Conservation (phyloP, 2,113 vertebrate species). For the Notarius quadriscutis region DNA sequence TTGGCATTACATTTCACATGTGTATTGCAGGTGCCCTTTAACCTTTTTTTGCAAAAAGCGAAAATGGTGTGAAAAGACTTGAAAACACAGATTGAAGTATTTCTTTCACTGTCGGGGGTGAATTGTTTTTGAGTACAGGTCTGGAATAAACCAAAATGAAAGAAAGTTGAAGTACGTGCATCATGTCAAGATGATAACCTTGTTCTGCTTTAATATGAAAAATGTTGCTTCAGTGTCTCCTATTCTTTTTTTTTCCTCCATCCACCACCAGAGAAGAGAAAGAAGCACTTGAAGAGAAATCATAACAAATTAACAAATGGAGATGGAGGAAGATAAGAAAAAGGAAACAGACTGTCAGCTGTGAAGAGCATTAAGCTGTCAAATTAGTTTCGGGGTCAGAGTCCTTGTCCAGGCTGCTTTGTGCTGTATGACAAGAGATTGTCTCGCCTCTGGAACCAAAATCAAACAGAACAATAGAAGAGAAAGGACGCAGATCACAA, state of each 20-base stretch:
- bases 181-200: not conserved
- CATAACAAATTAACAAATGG: constrained; percentile 54
- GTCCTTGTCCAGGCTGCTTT: constrained; percentile 59
- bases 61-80: constrained; percentile 38
- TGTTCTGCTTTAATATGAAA: not conserved
- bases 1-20: constrained; percentile 58
- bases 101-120: not conserved
- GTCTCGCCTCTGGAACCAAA: constrained; percentile 66
- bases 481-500: constrained; percentile 64
- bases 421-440: constrained; percentile 61
- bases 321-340: constrained; percentile 49
- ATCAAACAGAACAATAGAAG: constrained; percentile 73
- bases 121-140: not conserved
- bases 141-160: not conserved
- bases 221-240: not conserved
- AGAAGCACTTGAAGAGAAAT: constrained; percentile 50
- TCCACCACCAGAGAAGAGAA: constrained; percentile 17
- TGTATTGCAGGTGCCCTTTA: constrained; percentile 63
- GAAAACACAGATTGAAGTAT: not conserved
- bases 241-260: not conserved
- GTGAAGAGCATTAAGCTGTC: constrained; percentile 61
- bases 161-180: not conserved
- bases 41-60: constrained; percentile 61
- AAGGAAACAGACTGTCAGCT: constrained; percentile 66
- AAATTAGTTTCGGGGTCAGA: constrained; percentile 72